A percentile compares a stretch with the other conserved stretches of the same genome.
Conservation (phyloP, 2,797 vertebrate genomes). For the Chrysocyon brachyurus region DNA sequence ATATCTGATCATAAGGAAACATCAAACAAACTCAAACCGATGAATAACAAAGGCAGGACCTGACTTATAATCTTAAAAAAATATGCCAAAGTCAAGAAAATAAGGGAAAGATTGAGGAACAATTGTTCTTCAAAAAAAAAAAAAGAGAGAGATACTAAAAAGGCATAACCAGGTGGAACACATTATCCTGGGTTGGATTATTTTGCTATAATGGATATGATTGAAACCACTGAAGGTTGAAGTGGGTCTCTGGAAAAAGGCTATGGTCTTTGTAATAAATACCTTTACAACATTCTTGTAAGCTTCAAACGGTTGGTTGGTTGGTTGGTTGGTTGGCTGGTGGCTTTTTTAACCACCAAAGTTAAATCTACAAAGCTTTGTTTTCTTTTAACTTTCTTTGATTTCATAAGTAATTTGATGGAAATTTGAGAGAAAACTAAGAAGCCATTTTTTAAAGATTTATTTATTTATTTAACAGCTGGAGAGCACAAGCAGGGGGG, state of each 20-base stretch:
- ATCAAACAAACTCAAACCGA: not conserved
- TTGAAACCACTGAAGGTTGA: not conserved
- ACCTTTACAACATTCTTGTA: not conserved
- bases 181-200: not conserved
- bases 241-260: not conserved
- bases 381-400: not conserved
- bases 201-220: not conserved
- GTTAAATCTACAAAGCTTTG: not conserved
- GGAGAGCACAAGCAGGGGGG: no score
- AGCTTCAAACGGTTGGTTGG: not conserved
- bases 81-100: not conserved
- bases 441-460: not conserved
- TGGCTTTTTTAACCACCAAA: not conserved
- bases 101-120: not conserved
- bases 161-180: not conserved
- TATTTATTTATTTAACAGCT: no score
- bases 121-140: not conserved
- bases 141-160: not conserved
- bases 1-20: not conserved
- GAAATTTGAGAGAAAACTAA: slow-evolving; percentile 8
- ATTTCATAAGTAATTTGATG: not conserved
- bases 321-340: not conserved
- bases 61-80: not conserved
- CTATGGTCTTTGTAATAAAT: not conserved
- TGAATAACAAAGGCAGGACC: not conserved